Base-by-base conservation (phyloP, 2,113 vertebrate species). In the Prunella fulvescens region DNA sequence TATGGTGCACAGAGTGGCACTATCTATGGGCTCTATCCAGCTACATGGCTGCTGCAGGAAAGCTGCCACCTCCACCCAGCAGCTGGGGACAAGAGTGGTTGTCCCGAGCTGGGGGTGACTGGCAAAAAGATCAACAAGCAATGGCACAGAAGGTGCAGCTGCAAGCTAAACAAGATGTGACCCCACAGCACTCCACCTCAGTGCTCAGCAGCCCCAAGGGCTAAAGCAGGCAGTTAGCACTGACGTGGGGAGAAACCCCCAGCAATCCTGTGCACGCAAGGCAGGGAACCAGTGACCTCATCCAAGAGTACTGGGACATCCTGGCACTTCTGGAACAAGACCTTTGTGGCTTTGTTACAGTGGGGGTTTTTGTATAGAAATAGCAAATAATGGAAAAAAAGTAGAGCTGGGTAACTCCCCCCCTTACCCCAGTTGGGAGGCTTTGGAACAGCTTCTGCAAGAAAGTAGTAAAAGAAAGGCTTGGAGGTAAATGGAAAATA, bases 401-500 rank as follows among this genome's bases (percentile, higher is more conserved):
- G 14, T 54, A 54, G 51, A 71, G 19, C 35, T 56, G 20, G 29
- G 19, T 19, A 83, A 35, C 58, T 54, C 6, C 42, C 26, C 26
- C 11, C 25, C n/a, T 72, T 5, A 2, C 23, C 19, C 19, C 58
- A 47, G 29, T 2, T 3, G 0, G 19, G 35, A 93, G 31, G 28
- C 29, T 81, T 82, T 90, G 86, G 67, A 96, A 92, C 50, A 81
- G 56, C 58, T 83, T 90, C 66, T 86, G n/a, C 67, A 73, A 86
- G 80, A 96, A 94, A 88, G 26, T 54, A 54, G 51, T 73, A 71
- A 86, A 88, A 94, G 48, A 94, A 91, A 94, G 62, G 76, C 86
- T 93, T 66, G 72, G 80, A 95, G 60, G 91, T 93, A 97, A 95
- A 81, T 90, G 92, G 94, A 96, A 94, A 97, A 94, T 82, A 70